A percentile compares a stretch with the other conserved stretches of the same genome.
Evolutionary conservation across 2,888 invertebrate species (phyloP).

Genomic region (Hanleya hanleyi): DNA sequence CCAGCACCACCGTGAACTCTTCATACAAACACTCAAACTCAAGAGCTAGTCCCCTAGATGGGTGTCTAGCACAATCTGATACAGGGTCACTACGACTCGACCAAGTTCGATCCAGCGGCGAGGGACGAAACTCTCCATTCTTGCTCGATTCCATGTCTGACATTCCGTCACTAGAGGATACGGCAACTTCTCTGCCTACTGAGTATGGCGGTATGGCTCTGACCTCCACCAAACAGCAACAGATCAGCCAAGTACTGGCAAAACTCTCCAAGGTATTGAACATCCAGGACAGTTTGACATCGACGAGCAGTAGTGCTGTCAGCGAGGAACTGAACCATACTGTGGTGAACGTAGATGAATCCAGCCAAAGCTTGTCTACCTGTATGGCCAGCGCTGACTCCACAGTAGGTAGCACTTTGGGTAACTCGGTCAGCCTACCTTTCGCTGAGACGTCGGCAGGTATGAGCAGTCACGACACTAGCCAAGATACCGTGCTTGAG

Average conservation of each 20-base stretch:
- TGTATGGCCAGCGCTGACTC: no score
- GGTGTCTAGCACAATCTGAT: not conserved
- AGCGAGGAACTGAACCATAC: constrained; percentile 22
- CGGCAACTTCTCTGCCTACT: constrained; percentile 46
- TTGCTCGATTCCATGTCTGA: constrained; percentile 38
- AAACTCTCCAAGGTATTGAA: constrained; percentile 59
- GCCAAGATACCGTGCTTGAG: not conserved
- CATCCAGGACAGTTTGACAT: constrained; percentile 53
- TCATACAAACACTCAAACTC: no score
- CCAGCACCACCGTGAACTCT: no score
- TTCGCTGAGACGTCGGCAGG: not conserved
- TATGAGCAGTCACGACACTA: not conserved
- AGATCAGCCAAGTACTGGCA: constrained; percentile 58
- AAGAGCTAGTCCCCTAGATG: no score
- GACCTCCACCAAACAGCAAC: constrained; percentile 59
- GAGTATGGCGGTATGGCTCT: constrained; percentile 61
- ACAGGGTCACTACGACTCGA: not conserved
- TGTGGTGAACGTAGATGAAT: not conserved
- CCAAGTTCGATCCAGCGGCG: not conserved
- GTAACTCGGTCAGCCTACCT: no score
- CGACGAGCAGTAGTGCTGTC: constrained; percentile 45
- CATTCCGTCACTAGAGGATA: constrained; percentile 56
- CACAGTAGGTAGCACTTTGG: not conserved
- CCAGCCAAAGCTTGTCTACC: not conserved
- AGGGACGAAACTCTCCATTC: not conserved